These are phyloP conservation scores for Halcyon malimbica DNA, from an alignment of 2,113 vertebrate genomes.

Conservation along the genomic window DNA sequence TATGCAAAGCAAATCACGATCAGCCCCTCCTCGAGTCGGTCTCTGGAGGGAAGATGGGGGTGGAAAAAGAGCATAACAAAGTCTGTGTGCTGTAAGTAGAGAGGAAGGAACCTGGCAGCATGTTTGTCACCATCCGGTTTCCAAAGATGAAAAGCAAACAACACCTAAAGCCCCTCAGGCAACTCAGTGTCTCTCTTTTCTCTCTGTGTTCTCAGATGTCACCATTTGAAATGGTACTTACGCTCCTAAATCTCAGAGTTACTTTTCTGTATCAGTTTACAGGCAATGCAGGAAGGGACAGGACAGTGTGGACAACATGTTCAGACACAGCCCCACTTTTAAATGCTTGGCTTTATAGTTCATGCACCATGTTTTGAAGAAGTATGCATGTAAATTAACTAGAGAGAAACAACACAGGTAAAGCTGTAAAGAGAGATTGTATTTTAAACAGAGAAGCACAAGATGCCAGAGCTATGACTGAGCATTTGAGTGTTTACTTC, in stretches of 20 bases:
- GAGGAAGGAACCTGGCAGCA: background rate
- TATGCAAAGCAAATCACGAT: background rate
- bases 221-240: background rate
- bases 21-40: background rate
- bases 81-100: background rate
- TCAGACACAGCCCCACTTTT: background rate
- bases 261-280: background rate
- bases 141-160: background rate
- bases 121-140: background rate
- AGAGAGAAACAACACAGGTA: background rate
- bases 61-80: rapidly evolving
- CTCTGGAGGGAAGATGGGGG: background rate
- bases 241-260: background rate
- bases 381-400: background rate
- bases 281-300: background rate
- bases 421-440: background rate
- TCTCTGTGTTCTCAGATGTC: background rate
- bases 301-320: background rate
- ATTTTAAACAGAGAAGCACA: background rate
- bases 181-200: background rate
- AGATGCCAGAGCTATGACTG: background rate
- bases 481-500: background rate
- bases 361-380: background rate
- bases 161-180: background rate
- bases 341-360: background rate